phyloP scores from a whole-genome alignment of 2,113 vertebrate genomes.

The Microcebus ravelobensis region DNA sequence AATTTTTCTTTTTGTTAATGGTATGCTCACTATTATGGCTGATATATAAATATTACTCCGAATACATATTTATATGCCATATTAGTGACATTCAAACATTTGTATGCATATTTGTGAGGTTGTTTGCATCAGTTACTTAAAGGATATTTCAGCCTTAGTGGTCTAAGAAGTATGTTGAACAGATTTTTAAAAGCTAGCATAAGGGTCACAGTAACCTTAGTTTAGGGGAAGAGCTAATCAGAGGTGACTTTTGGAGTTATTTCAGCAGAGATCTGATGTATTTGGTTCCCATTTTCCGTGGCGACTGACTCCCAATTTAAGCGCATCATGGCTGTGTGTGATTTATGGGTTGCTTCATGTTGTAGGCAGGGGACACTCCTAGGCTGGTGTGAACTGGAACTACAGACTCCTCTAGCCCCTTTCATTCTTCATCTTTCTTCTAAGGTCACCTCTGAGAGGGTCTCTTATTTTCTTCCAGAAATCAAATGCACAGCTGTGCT shows the following conservation, averaged over 20 bases:
- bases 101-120: constrained; percentile 77
- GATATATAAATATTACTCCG: constrained; percentile 77
- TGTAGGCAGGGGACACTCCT: neutral
- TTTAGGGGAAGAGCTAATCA: neutral
- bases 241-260: neutral
- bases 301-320: neutral
- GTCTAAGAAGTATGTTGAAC: constrained; percentile 74
- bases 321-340: neutral
- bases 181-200: constrained; percentile 52
- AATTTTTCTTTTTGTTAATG: constrained; percentile 51
- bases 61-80: constrained; percentile 78
- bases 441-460: neutral
- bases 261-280: neutral
- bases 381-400: neutral
- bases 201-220: constrained; percentile 45
- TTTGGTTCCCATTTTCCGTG: neutral
- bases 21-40: constrained; percentile 75
- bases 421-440: neutral
- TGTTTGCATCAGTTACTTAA: constrained; percentile 75
- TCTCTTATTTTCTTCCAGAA: constrained; percentile 28
- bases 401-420: neutral
- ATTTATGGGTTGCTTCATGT: neutral
- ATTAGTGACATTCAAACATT: constrained; percentile 75
- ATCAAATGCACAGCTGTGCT: constrained; percentile 45
- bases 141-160: constrained; percentile 69